Conservation (phyloP, 23 tunicate species). For the Styela plicata region DNA sequence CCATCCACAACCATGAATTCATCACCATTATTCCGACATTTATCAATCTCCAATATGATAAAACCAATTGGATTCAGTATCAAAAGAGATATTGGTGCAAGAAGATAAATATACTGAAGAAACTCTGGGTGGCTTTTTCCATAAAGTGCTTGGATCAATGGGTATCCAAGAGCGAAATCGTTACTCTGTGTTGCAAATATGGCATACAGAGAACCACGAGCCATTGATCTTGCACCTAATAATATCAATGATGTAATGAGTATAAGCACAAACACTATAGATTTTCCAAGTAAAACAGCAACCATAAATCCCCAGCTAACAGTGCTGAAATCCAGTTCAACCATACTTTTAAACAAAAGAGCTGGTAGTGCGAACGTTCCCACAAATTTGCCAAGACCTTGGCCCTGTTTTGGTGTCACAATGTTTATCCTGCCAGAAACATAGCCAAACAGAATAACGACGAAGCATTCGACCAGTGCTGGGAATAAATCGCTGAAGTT, state of each 20-base stretch:
- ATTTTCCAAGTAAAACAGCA: conserved; percentile 56
- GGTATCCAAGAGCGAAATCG: conserved; percentile 92
- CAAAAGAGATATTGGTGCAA: conserved; percentile 73
- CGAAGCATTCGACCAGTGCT: conserved; percentile 77
- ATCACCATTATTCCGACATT: conserved; percentile 33
- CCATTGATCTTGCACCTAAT: conserved; percentile 28
- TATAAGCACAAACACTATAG: conserved; percentile 54
- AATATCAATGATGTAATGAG: conserved; percentile 35
- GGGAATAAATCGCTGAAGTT: conserved; percentile 49
- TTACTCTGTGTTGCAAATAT: conserved; percentile 91
- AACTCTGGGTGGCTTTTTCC: conserved; percentile 53
- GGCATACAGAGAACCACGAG: conserved; percentile 62
- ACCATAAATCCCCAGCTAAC: conserved; percentile 80
- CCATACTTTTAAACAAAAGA: conserved; percentile 79
- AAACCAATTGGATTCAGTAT: conserved; percentile 88
- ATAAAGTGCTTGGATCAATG: conserved; percentile 74
- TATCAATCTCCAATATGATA: conserved; percentile 63
- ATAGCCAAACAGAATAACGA: conserved; percentile 80
- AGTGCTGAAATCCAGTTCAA: conserved; percentile 65
- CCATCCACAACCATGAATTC: neutral
- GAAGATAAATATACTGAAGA: conserved; percentile 78
- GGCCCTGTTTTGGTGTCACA: conserved; percentile 57
- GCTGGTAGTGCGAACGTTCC: conserved; percentile 86
- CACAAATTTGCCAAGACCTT: conserved; percentile 71
- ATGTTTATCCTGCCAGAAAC: conserved; percentile 62